Conservation (phyloP, 2,797 vertebrate genomes). For the Sparidentex hasta region DNA sequence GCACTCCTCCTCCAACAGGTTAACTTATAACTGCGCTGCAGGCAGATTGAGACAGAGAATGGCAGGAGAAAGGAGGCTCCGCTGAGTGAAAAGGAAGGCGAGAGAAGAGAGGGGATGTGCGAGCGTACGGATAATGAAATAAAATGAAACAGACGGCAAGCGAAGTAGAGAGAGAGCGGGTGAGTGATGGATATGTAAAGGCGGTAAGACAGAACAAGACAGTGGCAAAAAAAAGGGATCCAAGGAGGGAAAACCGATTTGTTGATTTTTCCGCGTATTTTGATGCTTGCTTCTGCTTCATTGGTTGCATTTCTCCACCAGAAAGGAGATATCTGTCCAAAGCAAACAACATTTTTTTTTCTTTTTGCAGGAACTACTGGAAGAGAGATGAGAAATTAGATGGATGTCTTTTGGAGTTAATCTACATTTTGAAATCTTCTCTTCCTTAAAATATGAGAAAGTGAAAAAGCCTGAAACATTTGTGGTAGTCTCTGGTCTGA, state of each 20-base stretch:
- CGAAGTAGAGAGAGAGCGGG: background rate
- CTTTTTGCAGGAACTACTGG: background rate
- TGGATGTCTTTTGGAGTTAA: too few species aligned
- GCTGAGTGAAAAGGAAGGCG: background rate
- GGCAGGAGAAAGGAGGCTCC: conserved; percentile 4
- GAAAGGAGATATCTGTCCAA: background rate
- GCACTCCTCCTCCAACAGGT: conserved; percentile 61
- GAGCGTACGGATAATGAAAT: conserved; percentile 11
- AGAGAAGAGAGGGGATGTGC: background rate
- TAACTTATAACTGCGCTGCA: conserved; percentile 60
- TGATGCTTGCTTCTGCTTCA: background rate
- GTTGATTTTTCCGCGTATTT: background rate
- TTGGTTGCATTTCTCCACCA: background rate
- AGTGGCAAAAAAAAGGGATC: background rate
- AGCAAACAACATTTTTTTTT: background rate
- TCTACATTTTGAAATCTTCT: background rate
- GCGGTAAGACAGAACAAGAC: background rate
- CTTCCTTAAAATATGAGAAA: background rate
- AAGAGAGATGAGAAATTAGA: background rate
- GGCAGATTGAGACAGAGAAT: conserved; percentile 39
- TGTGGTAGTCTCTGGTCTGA: too few species aligned
- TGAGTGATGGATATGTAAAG: conserved; percentile 3
- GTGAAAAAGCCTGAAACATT: background rate
- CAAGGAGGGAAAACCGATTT: conserved; percentile 6
- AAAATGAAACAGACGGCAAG: background rate